Evolutionary conservation across 1,140 invertebrate species (phyloP), one percentile per base, ranked within the genome.

Genomic region (Ganaspis sp.): DNA sequence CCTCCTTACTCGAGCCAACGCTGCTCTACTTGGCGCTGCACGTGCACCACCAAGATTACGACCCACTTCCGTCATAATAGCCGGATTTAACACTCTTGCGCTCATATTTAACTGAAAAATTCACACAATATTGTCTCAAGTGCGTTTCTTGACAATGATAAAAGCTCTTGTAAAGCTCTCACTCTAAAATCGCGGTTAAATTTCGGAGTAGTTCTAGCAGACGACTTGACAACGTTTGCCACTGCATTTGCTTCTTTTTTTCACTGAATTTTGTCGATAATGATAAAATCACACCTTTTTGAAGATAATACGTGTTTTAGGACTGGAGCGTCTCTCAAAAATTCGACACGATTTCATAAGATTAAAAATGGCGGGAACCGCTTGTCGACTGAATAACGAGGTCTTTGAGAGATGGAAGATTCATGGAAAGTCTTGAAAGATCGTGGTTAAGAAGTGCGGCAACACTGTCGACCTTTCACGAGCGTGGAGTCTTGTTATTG

Each of bases 11-110:
- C 90, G 87, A 0, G 90, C 90, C 4, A 91, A 77, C 0, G 87
- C 88, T 11, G 88, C 90, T 9, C 84, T 84, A 72, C 78, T 88
- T 69, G 90, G 90, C 9, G 76, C 82, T 12, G 87, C 83, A 45
- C 90, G 85, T 53, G 85, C 83, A 74, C 80, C 74, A 42, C 84
- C 82, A 71, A 88, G 73, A 78, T 87, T 88, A 34, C 90, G 86
- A 71, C 88, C 87, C 78, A 92, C 86, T 86, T 92, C 90, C 81
- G 88, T 88, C 91, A 92, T 91, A 86, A 90, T 87, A 80, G 85
- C 87, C 42, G 91, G 91, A 84, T 92, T 92, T 83, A 92, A 85
- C 77, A 92, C 91, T 76, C 91, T 85, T 73, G 91, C 91, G 87
- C 90, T 92, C 91, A 92, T 92, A 84, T 87, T 90, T 85, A 34